These are phyloP conservation scores for Remorina albescens DNA, from an alignment of 2,797 vertebrate species.

Conservation along the genomic window DNA sequence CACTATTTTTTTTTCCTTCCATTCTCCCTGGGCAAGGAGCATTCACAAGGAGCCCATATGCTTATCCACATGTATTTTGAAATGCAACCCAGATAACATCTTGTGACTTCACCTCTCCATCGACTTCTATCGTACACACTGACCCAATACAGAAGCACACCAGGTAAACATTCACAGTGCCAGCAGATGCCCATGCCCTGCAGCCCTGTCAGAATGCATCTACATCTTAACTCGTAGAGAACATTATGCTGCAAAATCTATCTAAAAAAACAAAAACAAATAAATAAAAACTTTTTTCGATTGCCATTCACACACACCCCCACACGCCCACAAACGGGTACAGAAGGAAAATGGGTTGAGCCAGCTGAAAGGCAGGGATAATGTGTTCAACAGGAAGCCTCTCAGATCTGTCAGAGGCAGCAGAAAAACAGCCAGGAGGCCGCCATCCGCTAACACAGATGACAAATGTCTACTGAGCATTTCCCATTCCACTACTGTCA, in stretches of 20 bases:
- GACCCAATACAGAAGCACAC: constrained; percentile 17
- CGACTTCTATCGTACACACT: constrained; percentile 14
- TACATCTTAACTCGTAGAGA: constrained; percentile 11
- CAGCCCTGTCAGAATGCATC: constrained; percentile 1
- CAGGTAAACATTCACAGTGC: constrained; percentile 12
- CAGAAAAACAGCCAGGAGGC: constrained; percentile 71
- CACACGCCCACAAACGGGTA: constrained; percentile 12
- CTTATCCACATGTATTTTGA: constrained; percentile 37
- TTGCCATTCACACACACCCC: background rate
- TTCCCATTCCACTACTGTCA: constrained; percentile 78
- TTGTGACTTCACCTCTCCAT: constrained; percentile 26
- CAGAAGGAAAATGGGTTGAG: constrained; percentile 50
- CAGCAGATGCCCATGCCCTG: constrained; percentile 9
- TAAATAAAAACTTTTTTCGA: background rate
- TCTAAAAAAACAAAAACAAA: background rate
- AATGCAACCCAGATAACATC: constrained; percentile 32
- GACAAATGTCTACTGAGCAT: constrained; percentile 78
- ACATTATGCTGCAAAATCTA: constrained; percentile 23
- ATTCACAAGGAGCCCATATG: constrained; percentile 50
- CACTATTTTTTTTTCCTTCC: background rate
- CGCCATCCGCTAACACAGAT: constrained; percentile 70
- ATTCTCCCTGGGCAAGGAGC: constrained; percentile 23
- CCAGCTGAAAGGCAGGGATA: constrained; percentile 66
- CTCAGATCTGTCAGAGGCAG: constrained; percentile 77
- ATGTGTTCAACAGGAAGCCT: constrained; percentile 75